Base-by-base conservation (phyloP, 2,113 vertebrate genomes). In the Anoplopoma fimbria region DNA sequence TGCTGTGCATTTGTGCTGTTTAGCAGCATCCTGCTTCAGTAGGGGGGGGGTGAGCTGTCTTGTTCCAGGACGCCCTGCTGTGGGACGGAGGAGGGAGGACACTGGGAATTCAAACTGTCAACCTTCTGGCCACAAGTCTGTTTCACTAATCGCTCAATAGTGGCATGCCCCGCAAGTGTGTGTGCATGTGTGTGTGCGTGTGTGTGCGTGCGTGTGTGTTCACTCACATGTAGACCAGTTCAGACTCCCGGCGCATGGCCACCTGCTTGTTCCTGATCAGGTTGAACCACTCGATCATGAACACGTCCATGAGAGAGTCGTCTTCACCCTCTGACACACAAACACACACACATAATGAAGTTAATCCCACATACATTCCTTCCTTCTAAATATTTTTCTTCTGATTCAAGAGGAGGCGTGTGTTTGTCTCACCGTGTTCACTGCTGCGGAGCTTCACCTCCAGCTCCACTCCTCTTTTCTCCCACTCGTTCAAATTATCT, bases 281-380 rank as follows among this genome's bases (percentile, higher is more conserved):
- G 88, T 81, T 97, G 95, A 99, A 99, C 98, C 98, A 99, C 8
- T 97, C 97, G 62, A 96, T 96, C 97, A 99, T 96, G 55, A 95
- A 75, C 27, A 92, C 93, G 29, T 96, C 92, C 90, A 88, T 97
- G 82, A 97, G 87, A 12, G 89, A 80, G 8, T 99, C 97, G 75
- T 99, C 98, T 0, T 95, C 87, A 2, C 95, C 96, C 2, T 97
- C 98, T 99, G 90, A 27, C 58, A 72, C 68, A 82, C 60, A 87
- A 3, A 84, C 61, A 74, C 64, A 82, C 55, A 87, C 8, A 84
- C 33, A 79, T 42, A 40, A 51, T 55, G 60, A 47, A 67, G 25
- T 73, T 68, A 74, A 65, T 80, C 61, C 15, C 31, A 67, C n/a
- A 29, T 6, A 27, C 72, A 21, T n/a, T 34, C 10, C 38, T 31